phyloP scores from a whole-genome alignment of 2,113 vertebrate species.

The Saimiri boliviensis region DNA sequence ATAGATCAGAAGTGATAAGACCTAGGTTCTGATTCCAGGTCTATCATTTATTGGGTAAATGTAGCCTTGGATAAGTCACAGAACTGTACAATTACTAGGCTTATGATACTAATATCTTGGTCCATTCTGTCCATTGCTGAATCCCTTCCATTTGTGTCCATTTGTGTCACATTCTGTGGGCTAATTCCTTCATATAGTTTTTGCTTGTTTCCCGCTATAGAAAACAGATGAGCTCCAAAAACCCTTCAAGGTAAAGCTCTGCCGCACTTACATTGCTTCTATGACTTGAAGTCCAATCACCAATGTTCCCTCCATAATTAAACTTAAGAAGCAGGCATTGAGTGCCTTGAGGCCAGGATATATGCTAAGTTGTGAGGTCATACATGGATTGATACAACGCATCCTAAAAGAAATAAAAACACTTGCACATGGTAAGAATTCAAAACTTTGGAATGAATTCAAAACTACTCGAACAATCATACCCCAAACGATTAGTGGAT shows the following conservation, averaged over 20 bases:
- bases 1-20: background rate
- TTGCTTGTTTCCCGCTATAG: background rate
- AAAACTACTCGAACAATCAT: slow-evolving; percentile 1
- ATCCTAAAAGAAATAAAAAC: background rate
- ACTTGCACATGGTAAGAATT: background rate
- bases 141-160: background rate
- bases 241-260: background rate
- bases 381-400: background rate
- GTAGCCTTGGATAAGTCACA: background rate
- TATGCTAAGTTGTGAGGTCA: background rate
- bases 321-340: slow-evolving; percentile 2
- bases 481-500: background rate
- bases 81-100: background rate
- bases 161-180: background rate
- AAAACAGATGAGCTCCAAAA: background rate
- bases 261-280: background rate
- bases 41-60: background rate
- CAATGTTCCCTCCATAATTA: background rate
- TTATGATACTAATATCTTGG: background rate
- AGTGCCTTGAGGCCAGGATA: background rate
- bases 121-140: background rate
- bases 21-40: background rate
- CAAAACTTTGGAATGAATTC: background rate
- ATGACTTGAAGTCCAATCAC: background rate
- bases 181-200: background rate